phyloP scores from a whole-genome alignment of 1,140 invertebrate genomes.

The Drosophila albomicans region DNA sequence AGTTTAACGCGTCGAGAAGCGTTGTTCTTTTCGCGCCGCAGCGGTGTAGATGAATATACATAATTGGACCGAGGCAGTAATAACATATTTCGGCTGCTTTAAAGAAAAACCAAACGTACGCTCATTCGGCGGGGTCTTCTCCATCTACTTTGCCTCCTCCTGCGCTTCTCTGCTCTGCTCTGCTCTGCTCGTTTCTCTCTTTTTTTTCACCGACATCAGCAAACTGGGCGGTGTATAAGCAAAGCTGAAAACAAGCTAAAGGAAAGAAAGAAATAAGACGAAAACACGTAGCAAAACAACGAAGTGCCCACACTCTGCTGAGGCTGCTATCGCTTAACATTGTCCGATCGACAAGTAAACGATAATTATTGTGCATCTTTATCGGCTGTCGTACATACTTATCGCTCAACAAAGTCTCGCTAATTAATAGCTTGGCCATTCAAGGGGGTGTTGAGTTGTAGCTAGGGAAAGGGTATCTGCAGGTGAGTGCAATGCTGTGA shows the following conservation, averaged over 20 bases:
- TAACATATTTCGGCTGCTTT: constrained; percentile 60
- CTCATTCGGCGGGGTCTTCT: constrained; percentile 38
- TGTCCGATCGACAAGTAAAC: not conserved
- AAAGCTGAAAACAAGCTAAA: constrained; percentile 48
- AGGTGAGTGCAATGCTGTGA: constrained; percentile 8
- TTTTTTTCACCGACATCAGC: constrained; percentile 41
- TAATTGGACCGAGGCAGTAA: constrained; percentile 61
- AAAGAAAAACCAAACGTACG: constrained; percentile 48
- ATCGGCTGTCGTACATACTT: not conserved
- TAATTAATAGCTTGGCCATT: not conserved
- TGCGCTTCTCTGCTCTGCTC: constrained; percentile 1
- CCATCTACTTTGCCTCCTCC: constrained; percentile 13
- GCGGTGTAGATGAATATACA: constrained; percentile 54
- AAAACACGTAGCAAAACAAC: not conserved
- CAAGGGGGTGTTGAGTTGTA: not conserved
- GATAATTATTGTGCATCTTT: not conserved
- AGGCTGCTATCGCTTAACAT: not conserved
- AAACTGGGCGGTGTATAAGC: constrained; percentile 44
- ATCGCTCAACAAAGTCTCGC: not conserved
- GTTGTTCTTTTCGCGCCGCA: constrained; percentile 42
- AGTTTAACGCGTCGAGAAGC: constrained; percentile 52
- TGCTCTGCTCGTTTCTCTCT: constrained; percentile 13
- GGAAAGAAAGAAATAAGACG: constrained; percentile 19
- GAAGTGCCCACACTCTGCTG: constrained; percentile 17
- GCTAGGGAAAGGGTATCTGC: constrained; percentile 12